Base-by-base conservation (phyloP, 1,140 invertebrate species). In the Camponotus pennsylvanicus region DNA sequence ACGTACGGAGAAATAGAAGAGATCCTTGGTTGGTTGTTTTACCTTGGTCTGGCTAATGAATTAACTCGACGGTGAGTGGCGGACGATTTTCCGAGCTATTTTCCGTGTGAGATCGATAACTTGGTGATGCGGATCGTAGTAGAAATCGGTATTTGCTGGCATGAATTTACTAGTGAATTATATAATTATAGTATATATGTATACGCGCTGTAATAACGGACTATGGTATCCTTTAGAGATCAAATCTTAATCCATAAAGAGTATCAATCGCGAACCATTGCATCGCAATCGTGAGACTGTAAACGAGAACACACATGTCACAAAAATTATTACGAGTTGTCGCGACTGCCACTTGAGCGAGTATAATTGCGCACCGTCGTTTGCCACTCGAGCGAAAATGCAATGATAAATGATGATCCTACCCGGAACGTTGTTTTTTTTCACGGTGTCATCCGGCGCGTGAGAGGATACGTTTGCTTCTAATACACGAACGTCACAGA, bases 21-120 rank as follows among this genome's bases (percentile, higher is more conserved):
- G 79, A 89, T 52, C 89, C 57, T 89, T 91, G 82, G 89, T 89
- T 91, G 89, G 55, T 89, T 83, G 84, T 79, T 85, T 89, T 88
- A 78, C 85, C 70, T 85, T 73, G 75, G 59, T 55, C 59, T 57
- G 71, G 77, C 88, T 78, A 80, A 85, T 40, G 76, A 67, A 34
- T 73, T 52, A 66, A 57, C 83, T 91, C 91, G 88, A 89, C 82
- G 91, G 73, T 64, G 55, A 84, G 55, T 86, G 82, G 77, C 84
- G 70, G 82, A 55, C 61, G 11, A 11, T 63, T 76, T 49, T 63
- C 34, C 49, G 63, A 49, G 21, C 42, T 34, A 52, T 42, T 13
- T 3, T 9, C 11, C 71, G 40, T 73, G 49, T n/a, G 57, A 37
- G 57, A 59, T 70, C 78, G 86, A 61, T 32, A 34, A 45, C 55